Base-by-base conservation (phyloP, 1,140 invertebrate species). In the Galleria mellonella region DNA sequence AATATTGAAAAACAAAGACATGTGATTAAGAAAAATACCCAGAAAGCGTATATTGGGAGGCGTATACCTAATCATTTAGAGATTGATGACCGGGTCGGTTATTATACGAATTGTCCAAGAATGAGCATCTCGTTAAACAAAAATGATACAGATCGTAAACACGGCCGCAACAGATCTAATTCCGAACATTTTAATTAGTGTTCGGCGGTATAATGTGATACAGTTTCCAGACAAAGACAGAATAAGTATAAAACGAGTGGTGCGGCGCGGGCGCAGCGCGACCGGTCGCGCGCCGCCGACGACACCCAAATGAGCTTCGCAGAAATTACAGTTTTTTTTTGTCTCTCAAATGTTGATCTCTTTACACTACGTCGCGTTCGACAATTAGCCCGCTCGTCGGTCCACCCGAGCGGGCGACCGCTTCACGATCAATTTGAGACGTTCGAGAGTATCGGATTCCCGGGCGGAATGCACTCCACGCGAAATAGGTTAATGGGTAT, bases 161-260 rank as follows among this genome's bases (percentile, higher is more conserved):
- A 43, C 17, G 6, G 6, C 17, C 17, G 17, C 17, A 23, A 52
- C 43, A 53, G 63, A 75, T 81, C 60, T 56, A 62, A 72, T 77
- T 72, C 64, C 54, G 61, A 72, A 82, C 73, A 67, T 79, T 82
- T 78, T 82, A 79, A 82, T 82, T 82, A 78, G 70, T 66, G 58
- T 56, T 51, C 61, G 48, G 51, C 55, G 49, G 52, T 23, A 23
- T 23, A 23, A 23, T 23, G 17, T 23, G 17, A 23, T 23, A 23
- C 17, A 23, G 17, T 23, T 23, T 23, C 17, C 17, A 23, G 17
- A 23, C 17, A 23, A 23, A 23, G 17, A 3, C 17, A 23, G 17
- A 23, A 59, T 28, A 44, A 45, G 33, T 42, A 47, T 17, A 54
- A 57, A 52, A 55, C 32, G 32, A 54, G 33, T 36, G 17, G 49